Base-by-base conservation (phyloP, 2,797 vertebrate genomes). In the Phoeniculus purpureus region DNA sequence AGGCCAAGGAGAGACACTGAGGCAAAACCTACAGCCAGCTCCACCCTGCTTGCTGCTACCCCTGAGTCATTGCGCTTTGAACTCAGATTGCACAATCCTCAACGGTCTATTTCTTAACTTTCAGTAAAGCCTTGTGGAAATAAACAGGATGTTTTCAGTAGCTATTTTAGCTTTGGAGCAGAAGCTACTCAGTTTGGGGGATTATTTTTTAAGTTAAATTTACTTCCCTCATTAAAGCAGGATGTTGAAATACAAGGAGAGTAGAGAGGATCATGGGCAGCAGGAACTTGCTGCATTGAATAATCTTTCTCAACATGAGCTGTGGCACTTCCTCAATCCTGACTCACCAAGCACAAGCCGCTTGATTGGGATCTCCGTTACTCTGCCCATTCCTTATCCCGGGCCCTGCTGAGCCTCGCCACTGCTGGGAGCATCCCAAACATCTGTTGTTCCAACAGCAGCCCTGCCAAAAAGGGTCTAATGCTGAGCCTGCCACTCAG, bases 401-500 rank as follows among this genome's bases (percentile, higher is more conserved):
- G 2, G 2, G 26, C 71, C n/a, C 26, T 8, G 6, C 22, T 1
- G 56, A 80, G 52, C 34, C 23, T 25, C 15, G 9, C n/a, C 2
- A 2, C 37, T 1, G 2, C 2, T 1, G 52, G 34, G 48, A 62
- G 40, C 37, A 32, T 26, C 5, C 34, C 7, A 10, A 47, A 17
- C 51, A 37, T 50, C 43, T 29, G 70, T 62, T 58, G 16, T 22
- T 70, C 22, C 34, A 27, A 8, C 1, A 1, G 40, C 59, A 86
- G 51, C 31, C 31, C 27, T 37, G 58, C 22, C 27, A 47, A 15
- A 73, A 74, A 27, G 17, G 10, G 20, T 21, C 29, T 65, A 12
- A n/a, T 0, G 0, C 26, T 0, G 0, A 78, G 55, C 60, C 68
- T 10, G 45, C 48, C 0, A 3, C 8, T 40, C 56, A 26, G 43